Base-by-base conservation (phyloP, 37 sponge, comb jelly and placozoan genomes). In the Chondrosia reniformis region DNA sequence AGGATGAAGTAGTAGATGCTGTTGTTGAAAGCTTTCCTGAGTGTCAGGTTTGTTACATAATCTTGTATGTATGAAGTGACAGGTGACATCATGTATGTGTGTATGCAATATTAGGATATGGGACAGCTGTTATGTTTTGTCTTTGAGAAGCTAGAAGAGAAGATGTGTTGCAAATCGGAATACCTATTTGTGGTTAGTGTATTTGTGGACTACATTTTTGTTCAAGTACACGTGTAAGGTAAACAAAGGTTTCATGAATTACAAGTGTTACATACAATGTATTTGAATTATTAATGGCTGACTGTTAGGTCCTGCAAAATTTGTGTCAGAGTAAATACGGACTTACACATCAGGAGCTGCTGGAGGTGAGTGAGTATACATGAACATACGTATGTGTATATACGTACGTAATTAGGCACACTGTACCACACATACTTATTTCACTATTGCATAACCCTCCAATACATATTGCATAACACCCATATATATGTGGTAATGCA, bases 291-390 rank as follows among this genome's bases (percentile, higher is more conserved):
- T n/a, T n/a, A n/a, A n/a, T n/a, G n/a, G n/a, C n/a, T n/a, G n/a
- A n/a, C n/a, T n/a, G 15, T 12, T 6, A 56, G 58, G 27, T 56
- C 7, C 7, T 56, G 58, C 66, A 64, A 7, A 4, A 33, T 7
- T 19, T 64, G 3, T 64, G 66, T 15, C 66, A 64, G 25, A 33
- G 34, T 2, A 21, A 19, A 19, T 33, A 64, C 66, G 66, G 66
- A 2, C 36, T 64, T 21, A 64, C 66, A 4, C 66, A 19, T 30
- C 66, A 64, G 66, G 66, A 64, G 66, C 33, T 64, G 36, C 32
- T 64, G 33, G 66, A 64, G 25, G 66, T 64, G 31, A 27, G 66
- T 64, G 2, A 3, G 66, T 64, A 13, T 15, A 49, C 52, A 49
- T 15, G 52, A 19, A 49, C 52, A 49, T 49, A 49, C 15, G 52